These are phyloP conservation scores for Hoplostethus atlanticus DNA, from an alignment of 2,797 vertebrate genomes.

Conservation along the genomic window DNA sequence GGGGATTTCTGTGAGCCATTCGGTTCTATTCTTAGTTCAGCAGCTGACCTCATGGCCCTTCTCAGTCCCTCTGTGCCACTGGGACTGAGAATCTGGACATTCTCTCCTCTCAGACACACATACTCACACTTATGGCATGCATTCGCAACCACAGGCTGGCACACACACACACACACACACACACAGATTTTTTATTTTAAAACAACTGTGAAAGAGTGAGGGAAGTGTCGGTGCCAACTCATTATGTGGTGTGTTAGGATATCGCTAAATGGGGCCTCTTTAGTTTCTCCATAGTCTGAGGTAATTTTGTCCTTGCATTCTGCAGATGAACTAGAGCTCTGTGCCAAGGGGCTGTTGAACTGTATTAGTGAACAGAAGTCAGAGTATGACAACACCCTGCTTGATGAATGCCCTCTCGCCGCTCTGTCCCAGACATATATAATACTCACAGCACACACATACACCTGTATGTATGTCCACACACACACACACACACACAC, in stretches of 20 bases:
- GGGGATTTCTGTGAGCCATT: conserved; percentile 64
- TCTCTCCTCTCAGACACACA: conserved; percentile 49
- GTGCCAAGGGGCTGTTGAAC: conserved; percentile 62
- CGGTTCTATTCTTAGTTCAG: conserved; percentile 78
- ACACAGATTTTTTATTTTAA: conserved; percentile 55
- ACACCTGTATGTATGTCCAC: conserved; percentile 35
- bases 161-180: conserved; percentile 42
- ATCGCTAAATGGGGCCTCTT: conserved; percentile 59
- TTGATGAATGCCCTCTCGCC: conserved; percentile 59
- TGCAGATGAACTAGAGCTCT: conserved; percentile 61
- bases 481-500: conserved; percentile 32
- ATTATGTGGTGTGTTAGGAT: conserved; percentile 58
- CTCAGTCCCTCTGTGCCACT: conserved; percentile 63
- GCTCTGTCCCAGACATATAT: conserved; percentile 57
- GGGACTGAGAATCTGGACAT: conserved; percentile 67
- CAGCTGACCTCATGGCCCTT: conserved; percentile 65
- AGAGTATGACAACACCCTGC: conserved; percentile 71
- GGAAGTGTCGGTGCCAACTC: conserved; percentile 58
- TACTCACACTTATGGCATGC: conserved; percentile 10
- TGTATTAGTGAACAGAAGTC: conserved; percentile 77
- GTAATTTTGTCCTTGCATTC: conserved; percentile 73
- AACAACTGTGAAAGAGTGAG: conserved; percentile 56
- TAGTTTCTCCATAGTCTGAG: conserved; percentile 59
- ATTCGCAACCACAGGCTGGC: background rate
- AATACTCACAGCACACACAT: conserved; percentile 50